Conservation (phyloP, 2,113 vertebrate species). For the Dipodomys stephensi region DNA sequence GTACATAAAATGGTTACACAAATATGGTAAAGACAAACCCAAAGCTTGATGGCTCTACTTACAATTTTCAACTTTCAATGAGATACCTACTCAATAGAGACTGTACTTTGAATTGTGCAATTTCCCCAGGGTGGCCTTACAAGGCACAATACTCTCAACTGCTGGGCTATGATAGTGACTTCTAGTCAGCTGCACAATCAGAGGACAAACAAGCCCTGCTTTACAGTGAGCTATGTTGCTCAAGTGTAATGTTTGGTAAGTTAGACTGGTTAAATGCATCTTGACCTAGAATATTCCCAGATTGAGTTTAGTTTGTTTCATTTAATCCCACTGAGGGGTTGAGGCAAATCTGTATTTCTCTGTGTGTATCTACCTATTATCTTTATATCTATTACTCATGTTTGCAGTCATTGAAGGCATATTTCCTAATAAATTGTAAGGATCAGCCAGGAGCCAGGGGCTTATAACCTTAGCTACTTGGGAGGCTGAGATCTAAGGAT, state of each 20-base stretch:
- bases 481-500: no score
- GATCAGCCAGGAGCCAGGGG: no score
- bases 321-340: neutral
- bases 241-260: no score
- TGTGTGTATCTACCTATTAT: neutral
- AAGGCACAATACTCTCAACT: neutral
- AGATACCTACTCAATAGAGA: neutral
- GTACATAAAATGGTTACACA: neutral
- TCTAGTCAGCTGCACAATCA: no score
- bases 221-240: neutral
- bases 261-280: no score
- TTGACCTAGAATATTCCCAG: neutral
- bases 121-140: neutral
- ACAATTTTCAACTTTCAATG: neutral
- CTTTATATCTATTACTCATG: neutral
- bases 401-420: neutral
- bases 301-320: neutral
- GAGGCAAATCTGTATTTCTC: neutral
- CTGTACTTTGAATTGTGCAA: neutral
- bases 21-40: neutral
- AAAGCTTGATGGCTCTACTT: neutral
- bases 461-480: no score
- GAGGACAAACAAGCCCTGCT: neutral
- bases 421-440: neutral
- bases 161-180: no score